Evolutionary conservation across 2,113 vertebrate species (phyloP), one percentile per base, ranked within the genome.

Genomic region (Oreochromis niloticus): DNA sequence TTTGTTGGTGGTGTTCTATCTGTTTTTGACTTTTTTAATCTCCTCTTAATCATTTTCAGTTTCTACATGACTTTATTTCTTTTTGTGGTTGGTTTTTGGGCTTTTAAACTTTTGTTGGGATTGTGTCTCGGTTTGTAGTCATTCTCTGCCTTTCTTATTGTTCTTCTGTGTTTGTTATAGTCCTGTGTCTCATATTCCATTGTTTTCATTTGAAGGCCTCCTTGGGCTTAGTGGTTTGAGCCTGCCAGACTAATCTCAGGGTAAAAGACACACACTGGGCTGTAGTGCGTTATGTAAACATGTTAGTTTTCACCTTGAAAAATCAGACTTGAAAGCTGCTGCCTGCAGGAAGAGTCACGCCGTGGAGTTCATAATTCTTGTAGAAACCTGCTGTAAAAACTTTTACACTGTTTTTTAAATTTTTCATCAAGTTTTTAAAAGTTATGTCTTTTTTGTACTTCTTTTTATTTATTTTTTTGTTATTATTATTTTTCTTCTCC

Each of bases 311-410:
- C 50, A 19, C 19, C 17, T 17, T 50, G 16, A 43, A 24, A 71
- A 71, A 71, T 24, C 4, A 24, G 68, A 48, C 8, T 30, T 48
- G 2, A 19, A 73, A 75, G 41, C 41, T 48, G 68, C 9, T 48
- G 24, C 41, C 68, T 75, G 68, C 68, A 75, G 68, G 41, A 27
- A 30, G 24, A 30, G 19, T 41, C 4, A 30, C 24, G 30, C 68
- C 3, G 4, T 10, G 2, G 14, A 30, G 24, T 30, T 75, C 0
- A 4, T 46, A 30, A 27, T 75, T 30, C 24, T 46, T 27, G 68
- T 4, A 16, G 3, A 43, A 27, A 73, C 2, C 39, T 73, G 22
- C 39, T 6, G 68, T 43, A 27, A 27, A 27, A 27, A 27, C 27
- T 27, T 27, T 27, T 27, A 27, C 27, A 27, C 27, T 27, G 27